Evolutionary conservation across 1,140 invertebrate genomes (phyloP), one percentile per base, ranked within the genome.

Genomic region (Hypothenemus hampei): DNA sequence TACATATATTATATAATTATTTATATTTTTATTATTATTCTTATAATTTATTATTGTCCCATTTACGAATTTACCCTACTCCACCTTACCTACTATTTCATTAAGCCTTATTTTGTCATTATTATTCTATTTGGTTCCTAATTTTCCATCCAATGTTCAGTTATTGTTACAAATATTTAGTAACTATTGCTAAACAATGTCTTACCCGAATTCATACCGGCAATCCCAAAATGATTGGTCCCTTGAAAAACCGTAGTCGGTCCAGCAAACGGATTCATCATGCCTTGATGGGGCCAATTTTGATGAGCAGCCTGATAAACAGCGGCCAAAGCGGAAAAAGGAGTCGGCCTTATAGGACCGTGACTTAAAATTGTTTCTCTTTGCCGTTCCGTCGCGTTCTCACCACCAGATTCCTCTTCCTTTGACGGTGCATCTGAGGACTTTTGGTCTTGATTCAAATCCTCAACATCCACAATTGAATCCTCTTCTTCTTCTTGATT

Each of bases 391-490:
- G n/a, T 6, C 15, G 26, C 5, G 13, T 24, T 18, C 8, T 51
- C 43, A 10, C 10, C 11, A 10, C 24, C 36, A 7, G 10, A 11
- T n/a, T 60, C 60, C 33, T 58, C 58, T 22, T 66, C 64, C 40
- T 66, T 48, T 64, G 8, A 37, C 15, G 50, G 45, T 40, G 46
- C 33, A 1, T 55, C 51, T 2, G 63, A 47, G 7, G 47, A 58
- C 55, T 68, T 65, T 31, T 65, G 65, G 23, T 80, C 78, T 41
- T 75, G 76, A 65, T 80, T 77, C 59, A 83, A 67, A 62, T 84
- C 81, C 67, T 83, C 82, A 20, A 84, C 81, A 62, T 83, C 81
- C 5, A 83, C 81, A 67, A 82, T 82, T 5, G 79, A 81, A 58
- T 82, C 80, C 61, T 82, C 81, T 5, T 78, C 81, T 58, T 82